A percentile compares a stretch with the other conserved stretches of the same genome.
Conservation (phyloP, 2,113 vertebrate genomes). For the Podarcis raffonei region DNA sequence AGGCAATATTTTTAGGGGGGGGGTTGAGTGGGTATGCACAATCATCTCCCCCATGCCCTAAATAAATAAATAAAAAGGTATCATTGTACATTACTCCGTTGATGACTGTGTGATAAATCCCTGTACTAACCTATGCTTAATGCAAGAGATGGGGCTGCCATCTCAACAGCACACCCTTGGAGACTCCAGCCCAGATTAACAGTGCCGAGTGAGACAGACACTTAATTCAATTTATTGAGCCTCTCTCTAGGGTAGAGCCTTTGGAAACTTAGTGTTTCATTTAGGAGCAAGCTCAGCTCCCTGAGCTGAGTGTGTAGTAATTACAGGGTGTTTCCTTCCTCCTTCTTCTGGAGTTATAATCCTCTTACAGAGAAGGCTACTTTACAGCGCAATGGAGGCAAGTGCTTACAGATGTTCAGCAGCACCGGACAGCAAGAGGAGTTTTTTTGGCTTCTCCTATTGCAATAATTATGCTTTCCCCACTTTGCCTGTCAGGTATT, state of each 20-base stretch:
- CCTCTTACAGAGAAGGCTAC: rapidly evolving
- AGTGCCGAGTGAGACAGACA: neutral
- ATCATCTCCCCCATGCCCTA: neutral
- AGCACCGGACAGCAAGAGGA: neutral
- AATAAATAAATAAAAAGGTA: neutral
- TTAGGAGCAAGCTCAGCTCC: slow-evolving; percentile 30
- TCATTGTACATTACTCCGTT: neutral
- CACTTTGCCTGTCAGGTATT: neutral
- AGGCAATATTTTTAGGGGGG: neutral
- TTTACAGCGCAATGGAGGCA: neutral
- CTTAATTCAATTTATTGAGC: slow-evolving; percentile 25
- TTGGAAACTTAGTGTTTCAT: neutral
- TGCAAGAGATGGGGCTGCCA: neutral
- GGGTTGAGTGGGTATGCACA: neutral
- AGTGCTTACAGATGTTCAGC: rapidly evolving
- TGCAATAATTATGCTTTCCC: rapidly evolving
- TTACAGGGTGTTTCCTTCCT: neutral
- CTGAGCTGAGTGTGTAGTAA: neutral
- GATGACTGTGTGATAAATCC: neutral
- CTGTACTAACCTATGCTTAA: neutral
- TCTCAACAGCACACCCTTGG: neutral
- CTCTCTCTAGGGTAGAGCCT: neutral
- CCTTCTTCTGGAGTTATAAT: neutral
- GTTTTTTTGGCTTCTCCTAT: neutral
- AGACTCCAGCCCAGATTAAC: neutral